Conservation (phyloP, 2,888 invertebrate species). For the Sarcophaga caerulescens region DNA sequence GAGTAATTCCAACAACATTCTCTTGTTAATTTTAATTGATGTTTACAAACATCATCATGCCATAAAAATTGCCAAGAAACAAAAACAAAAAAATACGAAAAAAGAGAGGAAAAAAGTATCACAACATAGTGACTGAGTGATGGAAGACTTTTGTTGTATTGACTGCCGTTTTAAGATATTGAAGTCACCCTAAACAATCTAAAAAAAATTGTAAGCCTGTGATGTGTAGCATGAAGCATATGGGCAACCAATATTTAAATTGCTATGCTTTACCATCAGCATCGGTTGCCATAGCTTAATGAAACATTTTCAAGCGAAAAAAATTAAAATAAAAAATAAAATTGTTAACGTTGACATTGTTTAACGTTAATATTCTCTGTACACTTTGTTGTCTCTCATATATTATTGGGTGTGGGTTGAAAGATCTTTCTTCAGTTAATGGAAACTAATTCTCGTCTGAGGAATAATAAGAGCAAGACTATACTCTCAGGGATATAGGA, state of each 20-base stretch:
- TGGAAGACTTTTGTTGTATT: slow-evolving; percentile 14
- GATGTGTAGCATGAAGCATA: too few species aligned
- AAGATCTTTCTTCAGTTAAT: background rate
- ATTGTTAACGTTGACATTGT: slow-evolving; percentile 35
- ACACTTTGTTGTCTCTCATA: slow-evolving; percentile 3
- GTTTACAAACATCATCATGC: slow-evolving; percentile 66
- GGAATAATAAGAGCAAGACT: too few species aligned
- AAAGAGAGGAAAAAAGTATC: background rate
- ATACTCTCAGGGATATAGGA: too few species aligned
- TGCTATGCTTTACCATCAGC: background rate
- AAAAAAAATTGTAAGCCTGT: background rate
- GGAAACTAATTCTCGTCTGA: background rate
- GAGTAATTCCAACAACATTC: slow-evolving; percentile 65
- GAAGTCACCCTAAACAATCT: slow-evolving; percentile 42
- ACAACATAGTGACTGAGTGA: slow-evolving; percentile 29
- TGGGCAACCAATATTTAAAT: too few species aligned
- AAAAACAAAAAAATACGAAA: slow-evolving; percentile 9
- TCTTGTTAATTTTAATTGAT: slow-evolving; percentile 69
- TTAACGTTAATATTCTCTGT: slow-evolving; percentile 43
- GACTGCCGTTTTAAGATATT: slow-evolving; percentile 24
- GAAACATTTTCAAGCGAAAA: slow-evolving; percentile 56
- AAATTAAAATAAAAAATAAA: slow-evolving; percentile 21
- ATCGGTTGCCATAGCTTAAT: slow-evolving; percentile 49
- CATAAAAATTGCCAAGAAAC: slow-evolving; percentile 12
- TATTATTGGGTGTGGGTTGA: background rate